Conservation (phyloP, 2,113 vertebrate species). For the Pseudolaguvia tuberculata region DNA sequence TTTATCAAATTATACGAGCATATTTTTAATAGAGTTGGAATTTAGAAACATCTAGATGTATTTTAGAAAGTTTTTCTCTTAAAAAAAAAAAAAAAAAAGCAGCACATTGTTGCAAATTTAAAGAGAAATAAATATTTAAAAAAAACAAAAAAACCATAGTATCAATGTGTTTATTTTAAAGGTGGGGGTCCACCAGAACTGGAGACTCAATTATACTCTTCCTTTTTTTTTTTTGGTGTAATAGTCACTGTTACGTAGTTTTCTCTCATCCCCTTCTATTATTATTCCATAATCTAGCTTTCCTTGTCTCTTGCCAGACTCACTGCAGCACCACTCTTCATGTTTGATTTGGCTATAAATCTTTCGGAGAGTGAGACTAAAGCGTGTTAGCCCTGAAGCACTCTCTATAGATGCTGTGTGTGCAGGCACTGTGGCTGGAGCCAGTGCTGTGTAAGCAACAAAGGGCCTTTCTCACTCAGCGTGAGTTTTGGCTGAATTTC, state of each 20-base stretch:
- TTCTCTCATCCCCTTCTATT: conserved; percentile 21
- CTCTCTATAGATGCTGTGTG: conserved; percentile 16
- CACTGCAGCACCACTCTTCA: conserved; percentile 5
- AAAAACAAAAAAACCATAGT: too few species aligned
- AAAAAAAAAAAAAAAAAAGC: too few species aligned
- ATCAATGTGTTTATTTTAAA: too few species aligned
- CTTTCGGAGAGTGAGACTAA: conserved; percentile 7
- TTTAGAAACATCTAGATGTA: too few species aligned
- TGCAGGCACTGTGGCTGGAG: conserved; percentile 6
- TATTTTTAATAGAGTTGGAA: too few species aligned
- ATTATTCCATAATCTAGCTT: conserved; percentile 9
- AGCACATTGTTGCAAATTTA: too few species aligned
- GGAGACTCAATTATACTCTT: too few species aligned
- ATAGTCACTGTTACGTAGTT: background rate
- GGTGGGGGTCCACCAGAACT: too few species aligned
- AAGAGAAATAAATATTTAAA: too few species aligned
- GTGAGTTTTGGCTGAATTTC: conserved; percentile 31
- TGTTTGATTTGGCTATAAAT: conserved; percentile 26
- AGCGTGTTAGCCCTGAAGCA: conserved; percentile 19
- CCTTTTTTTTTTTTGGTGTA: too few species aligned
- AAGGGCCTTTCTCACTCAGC: conserved; percentile 37
- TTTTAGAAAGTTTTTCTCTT: too few species aligned
- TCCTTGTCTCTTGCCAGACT: conserved; percentile 16
- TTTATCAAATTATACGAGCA: too few species aligned
- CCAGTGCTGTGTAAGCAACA: conserved; percentile 25